phyloP scores from a whole-genome alignment of 2,888 invertebrate species.

The Thecophora atra region DNA sequence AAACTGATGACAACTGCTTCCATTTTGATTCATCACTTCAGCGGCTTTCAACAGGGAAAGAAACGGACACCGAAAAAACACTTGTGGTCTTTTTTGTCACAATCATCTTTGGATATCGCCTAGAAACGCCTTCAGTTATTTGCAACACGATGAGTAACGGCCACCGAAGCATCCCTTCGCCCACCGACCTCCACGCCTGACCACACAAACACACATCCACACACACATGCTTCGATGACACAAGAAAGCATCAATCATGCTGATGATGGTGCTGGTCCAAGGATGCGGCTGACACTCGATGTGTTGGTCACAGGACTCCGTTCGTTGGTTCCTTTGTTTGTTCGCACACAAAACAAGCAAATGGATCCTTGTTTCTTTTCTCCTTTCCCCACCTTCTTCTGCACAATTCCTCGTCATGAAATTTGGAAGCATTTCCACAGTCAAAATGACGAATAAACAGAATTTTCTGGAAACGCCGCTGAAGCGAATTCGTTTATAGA shows the following conservation, averaged over 20 bases:
- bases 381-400: not conserved
- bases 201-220: not conserved
- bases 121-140: not conserved
- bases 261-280: not conserved
- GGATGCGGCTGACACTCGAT: not conserved
- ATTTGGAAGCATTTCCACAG: not conserved
- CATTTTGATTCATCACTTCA: conserved; percentile 58
- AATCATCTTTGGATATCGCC: conserved; percentile 7
- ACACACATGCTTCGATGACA: conserved; percentile 19
- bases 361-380: not conserved
- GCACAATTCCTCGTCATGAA: not conserved
- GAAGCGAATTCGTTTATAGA: conserved; percentile 7
- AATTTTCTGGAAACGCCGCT: not conserved
- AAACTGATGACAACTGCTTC: not conserved
- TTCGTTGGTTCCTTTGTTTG: not conserved
- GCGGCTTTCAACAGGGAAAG: conserved; percentile 58
- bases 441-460: not conserved
- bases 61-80: conserved; percentile 36
- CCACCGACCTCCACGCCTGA: not conserved
- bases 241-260: conserved; percentile 20
- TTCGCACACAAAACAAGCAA: not conserved
- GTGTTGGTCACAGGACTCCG: not conserved
- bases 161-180: not conserved
- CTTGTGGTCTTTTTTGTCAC: not conserved
- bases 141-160: not conserved